Base-by-base conservation (phyloP, 2,888 invertebrate genomes). In the Congeria kusceri region DNA sequence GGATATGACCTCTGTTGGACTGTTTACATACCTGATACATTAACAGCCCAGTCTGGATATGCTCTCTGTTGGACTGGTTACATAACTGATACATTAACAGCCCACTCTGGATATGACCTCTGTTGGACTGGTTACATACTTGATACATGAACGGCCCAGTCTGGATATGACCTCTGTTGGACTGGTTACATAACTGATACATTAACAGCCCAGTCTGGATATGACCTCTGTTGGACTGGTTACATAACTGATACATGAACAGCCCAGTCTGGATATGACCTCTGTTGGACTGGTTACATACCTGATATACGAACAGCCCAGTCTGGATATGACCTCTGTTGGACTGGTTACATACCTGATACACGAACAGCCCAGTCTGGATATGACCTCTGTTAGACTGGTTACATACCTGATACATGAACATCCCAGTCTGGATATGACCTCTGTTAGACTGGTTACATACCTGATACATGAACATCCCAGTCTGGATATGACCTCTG, bases 11-110 rank as follows among this genome's bases (percentile, higher is more conserved):
- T 98, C 98, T 86, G 96, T 96, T 0, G 98, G 96, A 32, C 32
- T 32, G 32, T 4, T 11, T 18, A n/a, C n/a, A n/a, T n/a, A n/a
- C n/a, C n/a, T n/a, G n/a, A 25, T 96, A 92, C 98, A 98, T 5
- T 98, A 97, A 79, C 98, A 98, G 18, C 98, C 98, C 20, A 98
- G 95, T 85, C 98, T 95, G 0, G 98, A 97, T 66, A 98, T 96
- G 46, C 97, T 96, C 94, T 98, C 98, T 86, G 96, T 96, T 0
- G 98, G 96, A 32, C 32, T 32, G 32, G 32, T 11, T 25, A 25
- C 68, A 23, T 88, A 95, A 95, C 95, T 95, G 80, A 98, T 96
- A 92, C 98, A 98, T 5, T 98, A 97, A 80, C 98, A 98, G 18
- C 98, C 98, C 20, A 98, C 95, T 85, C 98, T 95, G 0, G 98